Evolutionary conservation across 1,140 invertebrate genomes (phyloP), one percentile per base, ranked within the genome.

Genomic region (Drosophila sechellia): DNA sequence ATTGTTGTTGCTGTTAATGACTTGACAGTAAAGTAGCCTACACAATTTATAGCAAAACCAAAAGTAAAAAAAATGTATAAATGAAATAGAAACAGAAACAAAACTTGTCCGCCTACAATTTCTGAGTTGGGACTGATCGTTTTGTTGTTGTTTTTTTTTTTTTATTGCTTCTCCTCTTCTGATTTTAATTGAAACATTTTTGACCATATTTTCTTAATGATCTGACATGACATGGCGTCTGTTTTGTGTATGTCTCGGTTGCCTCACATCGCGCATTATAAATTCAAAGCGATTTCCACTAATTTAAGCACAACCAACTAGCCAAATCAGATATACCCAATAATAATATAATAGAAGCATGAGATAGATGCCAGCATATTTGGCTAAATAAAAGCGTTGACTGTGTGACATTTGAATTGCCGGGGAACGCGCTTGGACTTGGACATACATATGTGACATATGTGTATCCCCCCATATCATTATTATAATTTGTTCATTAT

Each of bases 171-270:
- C 22, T 54, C 17, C 31, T 34, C 17, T 27, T 37, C 48, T 37
- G 45, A 34, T 57, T 79, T 87, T 89, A 87, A 87, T 87, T 87
- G 84, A 87, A 87, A 87, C 84, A 87, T 87, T 87, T 87, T 84
- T 87, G 84, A 80, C 84, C 84, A 87, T 89, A 87, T 87, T 87
- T 87, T 87, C 84, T 89, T 89, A 90, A 87, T 87, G 84, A 87
- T 89, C 84, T 74, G 84, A 87, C 84, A 89, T 87, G 84, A 89
- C 84, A 84, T 89, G 83, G 81, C 81, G 81, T 86, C 83, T 79
- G 72, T 66, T 63, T 77, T 59, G 70, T 75, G 59, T 74, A 58
- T 40, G 31, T 54, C 45, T 22, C n/a, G 48, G 56, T 59, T 60
- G 55, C 46, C 25, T 34, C 55, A 61, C 22, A 55, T 22, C 42